These are phyloP conservation scores for Hyphantria cunea DNA, from an alignment of 1,140 invertebrate species.

Conservation along the genomic window DNA sequence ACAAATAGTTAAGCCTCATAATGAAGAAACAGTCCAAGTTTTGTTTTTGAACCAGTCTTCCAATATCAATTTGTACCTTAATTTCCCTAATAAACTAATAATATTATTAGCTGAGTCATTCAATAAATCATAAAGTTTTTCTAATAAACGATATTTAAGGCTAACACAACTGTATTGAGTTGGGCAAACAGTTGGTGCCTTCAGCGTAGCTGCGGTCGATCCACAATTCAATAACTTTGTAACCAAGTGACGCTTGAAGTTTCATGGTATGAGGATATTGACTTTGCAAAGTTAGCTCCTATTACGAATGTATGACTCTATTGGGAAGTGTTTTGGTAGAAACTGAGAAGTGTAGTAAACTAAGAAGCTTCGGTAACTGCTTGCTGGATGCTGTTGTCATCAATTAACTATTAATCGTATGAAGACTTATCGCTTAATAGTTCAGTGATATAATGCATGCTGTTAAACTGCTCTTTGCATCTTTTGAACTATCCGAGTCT, in stretches of 20 bases:
- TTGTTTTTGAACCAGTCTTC: not conserved
- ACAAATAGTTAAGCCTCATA: no score
- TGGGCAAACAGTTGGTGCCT: slow-evolving; percentile 33
- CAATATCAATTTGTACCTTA: not conserved
- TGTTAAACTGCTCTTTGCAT: no score
- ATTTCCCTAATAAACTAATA: slow-evolving; percentile 10
- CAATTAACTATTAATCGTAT: no score
- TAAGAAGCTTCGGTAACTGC: not conserved
- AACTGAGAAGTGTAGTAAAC: not conserved
- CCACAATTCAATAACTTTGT: slow-evolving; percentile 49
- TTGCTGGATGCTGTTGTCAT: no score
- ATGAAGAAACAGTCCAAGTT: no score
- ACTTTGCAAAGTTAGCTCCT: slow-evolving; percentile 25
- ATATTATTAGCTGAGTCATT: slow-evolving; percentile 8
- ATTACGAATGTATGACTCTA: slow-evolving; percentile 20
- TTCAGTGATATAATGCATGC: no score
- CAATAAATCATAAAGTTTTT: slow-evolving; percentile 29
- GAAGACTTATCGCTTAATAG: no score
- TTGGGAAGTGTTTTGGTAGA: slow-evolving; percentile 1
- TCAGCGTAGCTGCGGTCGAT: slow-evolving; percentile 40
- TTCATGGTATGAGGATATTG: slow-evolving; percentile 23
- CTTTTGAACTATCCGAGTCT: no score
- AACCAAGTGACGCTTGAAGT: slow-evolving; percentile 34
- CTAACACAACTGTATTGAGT: slow-evolving; percentile 38
- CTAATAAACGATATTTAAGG: slow-evolving; percentile 31